Base-by-base conservation (phyloP, 2,888 invertebrate species). In the Therioaphis trifolii region DNA sequence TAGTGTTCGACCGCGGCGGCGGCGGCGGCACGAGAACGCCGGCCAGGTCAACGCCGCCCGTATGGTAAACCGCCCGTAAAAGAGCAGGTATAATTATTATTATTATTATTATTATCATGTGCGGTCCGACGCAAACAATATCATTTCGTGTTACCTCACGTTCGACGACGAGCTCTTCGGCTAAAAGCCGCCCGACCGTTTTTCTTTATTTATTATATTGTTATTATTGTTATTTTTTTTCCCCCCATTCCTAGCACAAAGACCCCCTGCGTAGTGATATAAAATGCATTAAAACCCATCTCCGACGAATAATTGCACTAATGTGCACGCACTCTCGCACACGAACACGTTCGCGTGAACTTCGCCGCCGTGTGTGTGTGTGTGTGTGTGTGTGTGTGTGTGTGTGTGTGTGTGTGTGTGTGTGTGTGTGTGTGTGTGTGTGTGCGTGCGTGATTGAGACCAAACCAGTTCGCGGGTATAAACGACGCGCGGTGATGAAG, bases 261-360 rank as follows among this genome's bases (percentile, higher is more conserved):
- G 80, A 82, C 80, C 80, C 80, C 80, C 72, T 63, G 80, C 72
- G 72, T 63, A 61, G 72, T 82, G 80, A 49, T 72, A 82, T 63
- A 63, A 82, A 82, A 74, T 82, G 72, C 72, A 82, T 82, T 72
- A 82, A 82, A 82, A 82, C 35, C 58, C 80, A 63, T 58, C 80
- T 49, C n/a, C 80, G 61, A 82, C 80, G 63, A 82, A n/a, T n/a
- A n/a, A 82, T 72, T 82, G 72, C 61, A 49, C 72, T 72, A 82
- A 61, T 72, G 35, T 49, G 27, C 69, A 58, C 24, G 71, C n/a
- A 24, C 21, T 29, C 43, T 11, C 14, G 1, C 24, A 18, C 15
- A 72, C 21, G 35, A n/a, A n/a, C n/a, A n/a, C n/a, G n/a, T n/a
- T n/a, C n/a, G n/a, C 35, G 61, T 61, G 24, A n/a, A n/a, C n/a